These are phyloP conservation scores for Felis chaus DNA, from an alignment of 2,113 vertebrate genomes.

Conservation along the genomic window DNA sequence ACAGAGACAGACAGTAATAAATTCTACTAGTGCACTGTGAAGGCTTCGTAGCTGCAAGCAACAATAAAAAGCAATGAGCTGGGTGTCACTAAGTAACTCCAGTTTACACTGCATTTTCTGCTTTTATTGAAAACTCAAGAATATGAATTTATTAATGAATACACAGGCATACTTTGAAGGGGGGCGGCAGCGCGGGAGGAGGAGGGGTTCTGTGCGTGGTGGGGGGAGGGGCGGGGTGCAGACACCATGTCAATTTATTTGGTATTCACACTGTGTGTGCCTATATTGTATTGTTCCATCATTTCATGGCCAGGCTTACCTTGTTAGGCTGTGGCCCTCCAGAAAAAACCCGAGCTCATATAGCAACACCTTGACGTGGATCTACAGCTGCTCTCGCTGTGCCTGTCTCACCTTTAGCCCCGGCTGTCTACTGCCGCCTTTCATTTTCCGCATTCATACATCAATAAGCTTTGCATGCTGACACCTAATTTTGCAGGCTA, in stretches of 20 bases:
- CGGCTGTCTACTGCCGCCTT: slow-evolving; percentile 98
- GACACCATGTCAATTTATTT: slow-evolving; percentile 91
- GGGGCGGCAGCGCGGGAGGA: slow-evolving; percentile 37
- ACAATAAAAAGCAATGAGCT: slow-evolving; percentile 94
- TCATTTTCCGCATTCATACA: slow-evolving; percentile 99
- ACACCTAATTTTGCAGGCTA: slow-evolving; percentile 99
- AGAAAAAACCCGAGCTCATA: slow-evolving; percentile 89
- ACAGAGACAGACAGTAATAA: slow-evolving; percentile 93
- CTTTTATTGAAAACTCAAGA: slow-evolving; percentile 92
- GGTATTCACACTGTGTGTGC: slow-evolving; percentile 92
- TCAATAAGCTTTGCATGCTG: slow-evolving; percentile 99
- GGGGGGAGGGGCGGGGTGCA: slow-evolving; percentile 50
- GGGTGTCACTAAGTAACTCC: slow-evolving; percentile 93
- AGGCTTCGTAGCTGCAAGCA: slow-evolving; percentile 91
- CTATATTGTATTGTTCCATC: slow-evolving; percentile 92
- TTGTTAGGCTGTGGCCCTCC: slow-evolving; percentile 98
- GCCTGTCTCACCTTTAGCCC: slow-evolving; percentile 98
- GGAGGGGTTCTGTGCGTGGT: background rate
- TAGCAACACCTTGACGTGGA: slow-evolving; percentile 97
- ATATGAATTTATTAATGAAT: slow-evolving; percentile 98
- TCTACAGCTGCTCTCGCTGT: slow-evolving; percentile 97
- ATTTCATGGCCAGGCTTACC: slow-evolving; percentile 93
- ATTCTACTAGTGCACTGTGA: slow-evolving; percentile 90
- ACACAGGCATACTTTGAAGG: slow-evolving; percentile 88
- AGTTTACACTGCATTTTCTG: slow-evolving; percentile 92